Evolutionary conservation across 2,797 vertebrate species (phyloP).

Genomic region (Epinephelus awoara): DNA sequence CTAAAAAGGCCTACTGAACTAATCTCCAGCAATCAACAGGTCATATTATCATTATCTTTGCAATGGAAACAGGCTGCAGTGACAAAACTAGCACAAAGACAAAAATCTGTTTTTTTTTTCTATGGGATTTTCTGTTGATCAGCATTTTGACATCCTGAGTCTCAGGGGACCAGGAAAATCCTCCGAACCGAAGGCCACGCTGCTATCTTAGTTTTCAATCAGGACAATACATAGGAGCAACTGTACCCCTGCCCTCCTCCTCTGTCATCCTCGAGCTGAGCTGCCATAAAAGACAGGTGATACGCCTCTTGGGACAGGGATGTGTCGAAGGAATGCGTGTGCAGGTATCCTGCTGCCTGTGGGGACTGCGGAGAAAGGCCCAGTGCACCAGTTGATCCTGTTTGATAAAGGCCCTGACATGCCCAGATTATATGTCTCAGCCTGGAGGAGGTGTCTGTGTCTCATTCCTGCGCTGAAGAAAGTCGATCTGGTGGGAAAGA

Average conservation of each 20-base stretch:
- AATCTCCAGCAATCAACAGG: constrained; percentile 40
- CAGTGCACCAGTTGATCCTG: constrained; percentile 80
- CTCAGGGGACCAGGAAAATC: constrained; percentile 46
- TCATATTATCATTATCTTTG: constrained; percentile 22
- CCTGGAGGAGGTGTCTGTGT: constrained; percentile 81
- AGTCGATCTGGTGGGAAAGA: constrained; percentile 85
- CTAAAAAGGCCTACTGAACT: constrained; percentile 20
- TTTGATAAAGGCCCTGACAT: constrained; percentile 85
- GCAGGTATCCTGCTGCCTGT: constrained; percentile 79
- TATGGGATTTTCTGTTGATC: constrained; percentile 44
- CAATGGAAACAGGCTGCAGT: constrained; percentile 1
- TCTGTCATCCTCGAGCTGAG: constrained; percentile 46
- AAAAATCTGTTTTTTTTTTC: not conserved
- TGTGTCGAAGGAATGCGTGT: constrained; percentile 80
- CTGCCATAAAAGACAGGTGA: constrained; percentile 80
- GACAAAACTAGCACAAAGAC: not conserved
- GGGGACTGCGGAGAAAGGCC: constrained; percentile 79
- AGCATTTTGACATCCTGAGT: constrained; percentile 53
- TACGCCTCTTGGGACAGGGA: constrained; percentile 79
- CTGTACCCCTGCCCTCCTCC: constrained; percentile 43
- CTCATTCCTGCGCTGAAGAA: constrained; percentile 81
- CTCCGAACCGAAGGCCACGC: constrained; percentile 40
- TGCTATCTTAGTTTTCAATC: constrained; percentile 62
- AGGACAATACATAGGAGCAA: constrained; percentile 74
- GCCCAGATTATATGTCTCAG: constrained; percentile 82